A percentile compares a stretch with the other conserved stretches of the same genome.
Conservation (phyloP, 2,888 invertebrate species). For the Abrostola tripartita region DNA sequence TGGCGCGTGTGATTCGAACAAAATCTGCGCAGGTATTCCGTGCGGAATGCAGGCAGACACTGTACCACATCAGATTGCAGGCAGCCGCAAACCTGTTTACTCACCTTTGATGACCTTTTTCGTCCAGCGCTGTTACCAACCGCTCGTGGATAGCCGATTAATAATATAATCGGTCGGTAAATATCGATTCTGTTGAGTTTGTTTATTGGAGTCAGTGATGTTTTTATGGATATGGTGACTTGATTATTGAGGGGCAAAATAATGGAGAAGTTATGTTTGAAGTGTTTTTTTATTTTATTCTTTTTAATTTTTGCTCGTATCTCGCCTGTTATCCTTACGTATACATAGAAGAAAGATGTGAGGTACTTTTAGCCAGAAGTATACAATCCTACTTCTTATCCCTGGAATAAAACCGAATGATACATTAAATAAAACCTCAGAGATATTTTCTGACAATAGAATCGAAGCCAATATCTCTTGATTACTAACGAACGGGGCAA, state of each 20-base stretch:
- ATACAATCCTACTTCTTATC: no score
- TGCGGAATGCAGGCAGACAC: slow-evolving; percentile 49
- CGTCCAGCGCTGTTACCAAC: slow-evolving; percentile 41
- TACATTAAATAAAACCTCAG: no score
- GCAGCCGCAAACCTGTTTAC: slow-evolving; percentile 52
- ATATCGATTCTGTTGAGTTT: slow-evolving; percentile 21
- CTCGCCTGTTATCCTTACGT: no score
- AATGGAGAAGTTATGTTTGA: no score
- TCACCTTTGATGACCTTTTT: slow-evolving; percentile 48
- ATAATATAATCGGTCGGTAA: slow-evolving; percentile 16
- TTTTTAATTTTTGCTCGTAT: no score
- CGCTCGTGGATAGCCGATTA: slow-evolving; percentile 22
- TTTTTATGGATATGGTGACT: background rate
- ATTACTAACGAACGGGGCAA: no score
- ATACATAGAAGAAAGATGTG: no score
- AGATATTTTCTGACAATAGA: no score
- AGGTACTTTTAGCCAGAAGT: no score
- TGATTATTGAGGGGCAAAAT: background rate
- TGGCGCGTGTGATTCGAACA: slow-evolving; percentile 20
- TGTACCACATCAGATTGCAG: slow-evolving; percentile 29
- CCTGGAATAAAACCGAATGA: no score
- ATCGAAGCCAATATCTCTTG: no score
- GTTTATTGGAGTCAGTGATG: background rate
- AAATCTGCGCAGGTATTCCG: slow-evolving; percentile 34
- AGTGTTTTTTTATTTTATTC: no score